Base-by-base conservation (phyloP, 2,888 invertebrate species). In the Drosophila paramelanica region DNA sequence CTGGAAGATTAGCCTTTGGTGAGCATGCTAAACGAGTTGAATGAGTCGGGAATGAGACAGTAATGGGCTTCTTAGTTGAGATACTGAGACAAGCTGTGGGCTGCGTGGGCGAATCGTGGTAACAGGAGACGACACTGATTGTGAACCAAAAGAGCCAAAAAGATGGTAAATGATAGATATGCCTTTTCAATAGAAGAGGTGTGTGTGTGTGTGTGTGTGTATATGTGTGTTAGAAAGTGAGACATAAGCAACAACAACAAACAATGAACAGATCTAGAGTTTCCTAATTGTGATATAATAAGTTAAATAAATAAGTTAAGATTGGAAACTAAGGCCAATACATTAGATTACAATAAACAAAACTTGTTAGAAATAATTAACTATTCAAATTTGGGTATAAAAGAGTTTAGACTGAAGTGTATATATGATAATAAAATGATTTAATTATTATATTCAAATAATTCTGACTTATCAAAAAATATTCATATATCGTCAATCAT, bases 41-140 rank as follows among this genome's bases (percentile, higher is more conserved):
- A 85, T 90, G 89, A 91, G 90, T 86, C 79, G 86, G 77, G 81
- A 89, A 90, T 88, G 88, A 86, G 90, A 90, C 91, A 90, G 82
- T 90, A 91, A 91, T 90, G 87, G 90, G 88, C 90, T 87, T 81
- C 90, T 82, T 82, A 77, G 88, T 81, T 84, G 82, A 90, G 78
- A 85, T 85, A 85, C 85, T 77, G 76, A 71, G 70, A 71, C 73
- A 82, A 65, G 57, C 65, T 62, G 55, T 49, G 33, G 56, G 62
- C 69, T 69, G 72, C 77, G 79, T 81, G 67, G 82, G 75, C 51
- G 79, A 76, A 81, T 64, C 79, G 80, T 82, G 79, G 79, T 60
- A 82, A 79, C 84, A 70, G 77, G 73, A 77, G 70, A 84, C 79
- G 66, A 81, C 75, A 73, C 65, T 66, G 79, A 80, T 82, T 80